phyloP scores from a whole-genome alignment of 2,797 vertebrate genomes.

The Lutjanus argentimaculatus region DNA sequence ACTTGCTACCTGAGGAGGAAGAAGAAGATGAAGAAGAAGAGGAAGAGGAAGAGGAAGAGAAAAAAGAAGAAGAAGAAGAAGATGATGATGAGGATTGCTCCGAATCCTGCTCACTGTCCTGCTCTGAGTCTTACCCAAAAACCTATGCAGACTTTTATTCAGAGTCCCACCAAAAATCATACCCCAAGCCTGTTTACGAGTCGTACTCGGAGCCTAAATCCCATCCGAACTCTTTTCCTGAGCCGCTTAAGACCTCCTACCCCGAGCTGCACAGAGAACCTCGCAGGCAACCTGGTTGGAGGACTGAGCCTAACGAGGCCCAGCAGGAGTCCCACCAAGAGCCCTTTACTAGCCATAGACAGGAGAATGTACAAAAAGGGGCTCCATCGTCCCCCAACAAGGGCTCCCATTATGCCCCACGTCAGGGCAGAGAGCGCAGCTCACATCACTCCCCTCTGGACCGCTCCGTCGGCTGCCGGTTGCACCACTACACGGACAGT shows the following conservation, averaged over 20 bases:
- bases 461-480: conserved; percentile 91
- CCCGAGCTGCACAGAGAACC: conserved; percentile 66
- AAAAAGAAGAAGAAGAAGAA: conserved; percentile 41
- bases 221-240: conserved; percentile 73
- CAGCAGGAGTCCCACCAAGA: conserved; percentile 59
- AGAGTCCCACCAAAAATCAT: conserved; percentile 79
- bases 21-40: conserved; percentile 40
- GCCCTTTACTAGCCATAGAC: conserved; percentile 75
- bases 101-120: conserved; percentile 17
- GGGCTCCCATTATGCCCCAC: conserved; percentile 69
- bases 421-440: conserved; percentile 52
- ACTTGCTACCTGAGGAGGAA: conserved; percentile 71
- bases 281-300: conserved; percentile 39
- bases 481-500: conserved; percentile 96
- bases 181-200: conserved; percentile 50
- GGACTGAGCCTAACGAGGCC: conserved; percentile 48
- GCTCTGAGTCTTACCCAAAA: conserved; percentile 89
- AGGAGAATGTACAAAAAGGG: conserved; percentile 89
- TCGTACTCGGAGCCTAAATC: conserved; percentile 67
- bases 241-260: conserved; percentile 71
- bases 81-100: not conserved
- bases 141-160: conserved; percentile 90
- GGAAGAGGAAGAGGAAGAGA: conserved; percentile 70
- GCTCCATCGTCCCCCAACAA: conserved; percentile 81
- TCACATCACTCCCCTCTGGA: conserved; percentile 60